Base-by-base conservation (phyloP, 92 coral and sea anemone species). In the Actinostola sp. region DNA sequence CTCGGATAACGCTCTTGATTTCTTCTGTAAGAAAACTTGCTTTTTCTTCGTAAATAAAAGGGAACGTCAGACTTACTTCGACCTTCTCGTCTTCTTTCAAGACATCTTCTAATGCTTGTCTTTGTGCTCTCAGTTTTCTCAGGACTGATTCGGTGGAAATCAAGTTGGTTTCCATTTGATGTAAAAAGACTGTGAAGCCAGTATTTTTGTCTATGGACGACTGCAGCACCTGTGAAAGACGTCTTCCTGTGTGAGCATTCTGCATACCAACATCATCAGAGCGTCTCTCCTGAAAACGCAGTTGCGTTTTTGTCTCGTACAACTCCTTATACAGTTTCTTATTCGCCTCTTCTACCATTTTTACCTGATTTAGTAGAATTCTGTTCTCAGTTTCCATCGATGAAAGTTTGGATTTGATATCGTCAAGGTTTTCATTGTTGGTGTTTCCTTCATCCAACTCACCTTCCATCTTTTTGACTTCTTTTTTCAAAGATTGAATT, bases 321-420 rank as follows among this genome's bases (percentile, higher is more conserved):
- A 83, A 63, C 20, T 82, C 92, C 34, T 84, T 76, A 59, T 90
- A 85, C 21, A 87, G 69, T 15, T 78, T 54, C 28, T 78, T 87
- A 50, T 87, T 90, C 11, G 97, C 89, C 3, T 87, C 92, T 35
- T 90, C 88, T 58, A 79, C 70, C 97, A 90, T 84, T 31, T 66
- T 65, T 0, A 87, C 92, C 59, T 90, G 97, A 27, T 86, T 84
- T 15, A 66, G 87, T 21, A 90, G 72, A 41, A 90, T 73, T 34
- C 77, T 70, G 66, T 84, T 90, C 26, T 90, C 87, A 6, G 97
- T 83, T 56, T 90, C 88, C 25, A 87, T 20, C 2, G 92, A 61
- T 43, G 64, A 53, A n/a, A 78, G 44, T 61, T 72, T 87, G 2
- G 87, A 63, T 57, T 78, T 72, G 8, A 68, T 63, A 14, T 73